Evolutionary conservation across 2,888 invertebrate genomes (phyloP).

Genomic region (Allygus modestus): DNA sequence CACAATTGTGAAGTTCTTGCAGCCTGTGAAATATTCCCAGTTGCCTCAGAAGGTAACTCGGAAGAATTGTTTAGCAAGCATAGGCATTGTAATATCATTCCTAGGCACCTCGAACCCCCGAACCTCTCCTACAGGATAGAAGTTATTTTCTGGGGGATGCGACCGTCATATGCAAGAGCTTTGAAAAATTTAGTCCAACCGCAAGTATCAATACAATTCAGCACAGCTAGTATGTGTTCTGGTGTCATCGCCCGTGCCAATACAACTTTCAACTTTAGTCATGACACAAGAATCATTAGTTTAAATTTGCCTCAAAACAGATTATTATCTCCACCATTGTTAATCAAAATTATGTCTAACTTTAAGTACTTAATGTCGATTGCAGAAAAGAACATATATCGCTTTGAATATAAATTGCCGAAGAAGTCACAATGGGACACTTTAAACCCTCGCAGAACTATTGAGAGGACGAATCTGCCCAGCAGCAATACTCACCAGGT

Average conservation of each 20-base stretch:
- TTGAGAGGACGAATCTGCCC: not conserved
- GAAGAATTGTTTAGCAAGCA: not conserved
- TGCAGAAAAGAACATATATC: constrained; percentile 14
- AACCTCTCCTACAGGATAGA: constrained; percentile 75
- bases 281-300: constrained; percentile 70
- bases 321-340: not conserved
- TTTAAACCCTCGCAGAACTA: not conserved
- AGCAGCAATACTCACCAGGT: not conserved
- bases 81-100: constrained; percentile 17
- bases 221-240: constrained; percentile 74
- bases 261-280: constrained; percentile 77
- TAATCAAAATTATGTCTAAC: constrained; percentile 13
- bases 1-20: not conserved
- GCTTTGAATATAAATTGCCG: not conserved
- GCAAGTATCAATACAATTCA: constrained; percentile 73
- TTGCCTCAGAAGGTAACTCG: not conserved
- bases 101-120: constrained; percentile 9
- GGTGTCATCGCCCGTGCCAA: constrained; percentile 74
- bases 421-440: constrained; percentile 9
- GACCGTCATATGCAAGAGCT: constrained; percentile 73
- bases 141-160: constrained; percentile 80
- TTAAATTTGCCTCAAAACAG: not conserved
- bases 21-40: constrained; percentile 8
- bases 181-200: constrained; percentile 74
- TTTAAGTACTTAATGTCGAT: not conserved